These are phyloP conservation scores for Palythoa grandiflora DNA, from an alignment of 92 coral and sea anemone genomes.

Conservation along the genomic window DNA sequence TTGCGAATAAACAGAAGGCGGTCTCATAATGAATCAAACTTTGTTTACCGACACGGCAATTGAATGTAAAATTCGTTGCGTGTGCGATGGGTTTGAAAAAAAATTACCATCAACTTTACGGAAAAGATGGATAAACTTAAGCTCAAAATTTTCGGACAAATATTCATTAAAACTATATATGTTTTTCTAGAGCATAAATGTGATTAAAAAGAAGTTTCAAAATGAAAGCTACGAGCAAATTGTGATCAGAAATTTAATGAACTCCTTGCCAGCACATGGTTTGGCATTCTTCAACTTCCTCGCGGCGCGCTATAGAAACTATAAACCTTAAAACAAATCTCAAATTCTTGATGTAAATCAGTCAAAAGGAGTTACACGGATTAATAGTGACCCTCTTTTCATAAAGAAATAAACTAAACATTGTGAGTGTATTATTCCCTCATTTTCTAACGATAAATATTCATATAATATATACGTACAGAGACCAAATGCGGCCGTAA, in stretches of 20 bases:
- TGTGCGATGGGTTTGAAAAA: constrained; percentile 64
- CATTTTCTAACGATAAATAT: constrained; percentile 73
- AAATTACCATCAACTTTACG: constrained; percentile 32
- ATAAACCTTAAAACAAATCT: constrained; percentile 78
- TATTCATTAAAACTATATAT: background rate
- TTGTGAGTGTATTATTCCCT: constrained; percentile 66
- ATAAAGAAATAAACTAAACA: constrained; percentile 56
- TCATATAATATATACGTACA: constrained; percentile 67
- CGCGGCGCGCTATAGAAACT: constrained; percentile 83
- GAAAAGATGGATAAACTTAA: constrained; percentile 24
- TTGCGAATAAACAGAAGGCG: constrained; percentile 62
- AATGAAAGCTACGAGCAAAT: constrained; percentile 41
- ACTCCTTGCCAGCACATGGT: constrained; percentile 79
- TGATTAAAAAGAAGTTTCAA: constrained; percentile 6
- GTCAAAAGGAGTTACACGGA: constrained; percentile 11
- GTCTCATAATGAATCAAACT: constrained; percentile 75
- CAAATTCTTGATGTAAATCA: constrained; percentile 48
- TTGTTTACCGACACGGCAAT: constrained; percentile 90
- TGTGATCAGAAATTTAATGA: constrained; percentile 72
- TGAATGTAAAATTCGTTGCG: constrained; percentile 86
- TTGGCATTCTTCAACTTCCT: constrained; percentile 91
- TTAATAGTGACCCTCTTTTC: constrained; percentile 35
- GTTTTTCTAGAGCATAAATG: constrained; percentile 12
- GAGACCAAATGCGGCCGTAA: constrained; percentile 71
- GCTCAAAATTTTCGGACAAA: constrained; percentile 34